Evolutionary conservation across 2,888 invertebrate species (phyloP).

Genomic region (Ecliptopera silaceata): DNA sequence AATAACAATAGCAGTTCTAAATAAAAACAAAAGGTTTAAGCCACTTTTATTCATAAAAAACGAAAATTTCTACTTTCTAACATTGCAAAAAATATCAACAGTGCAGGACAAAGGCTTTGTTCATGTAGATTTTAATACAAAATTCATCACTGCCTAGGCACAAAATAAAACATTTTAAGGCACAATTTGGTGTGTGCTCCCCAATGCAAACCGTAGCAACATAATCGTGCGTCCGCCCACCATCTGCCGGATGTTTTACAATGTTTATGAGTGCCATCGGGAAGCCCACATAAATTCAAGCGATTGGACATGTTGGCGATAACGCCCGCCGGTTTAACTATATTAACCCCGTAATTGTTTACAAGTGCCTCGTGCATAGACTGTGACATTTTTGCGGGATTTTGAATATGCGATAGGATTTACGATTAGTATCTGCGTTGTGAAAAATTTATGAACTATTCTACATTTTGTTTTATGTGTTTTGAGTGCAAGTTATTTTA

Average conservation of each 20-base stretch:
- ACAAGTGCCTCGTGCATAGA: conserved; percentile 39
- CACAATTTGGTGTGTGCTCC: conserved; percentile 15
- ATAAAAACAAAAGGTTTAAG: neutral
- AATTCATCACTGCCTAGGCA: conserved; percentile 9
- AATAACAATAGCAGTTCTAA: neutral
- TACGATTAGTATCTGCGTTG: conserved; percentile 5
- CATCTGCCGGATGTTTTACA: conserved; percentile 81
- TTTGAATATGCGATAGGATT: conserved; percentile 21
- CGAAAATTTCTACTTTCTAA: too few relatives aligned
- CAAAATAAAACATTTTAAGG: conserved; percentile 25
- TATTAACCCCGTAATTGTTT: conserved; percentile 60
- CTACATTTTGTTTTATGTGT: neutral
- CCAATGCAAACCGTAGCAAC: conserved; percentile 40
- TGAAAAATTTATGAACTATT: neutral
- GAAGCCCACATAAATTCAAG: conserved; percentile 74
- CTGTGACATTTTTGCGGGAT: conserved; percentile 38
- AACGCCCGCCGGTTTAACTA: conserved; percentile 61
- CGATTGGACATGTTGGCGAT: conserved; percentile 67
- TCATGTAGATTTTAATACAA: conserved; percentile 2
- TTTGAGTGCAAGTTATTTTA: neutral
- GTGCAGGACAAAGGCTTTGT: neutral
- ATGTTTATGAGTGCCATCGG: conserved; percentile 79
- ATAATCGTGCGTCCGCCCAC: conserved; percentile 69
- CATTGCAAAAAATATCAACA: neutral
- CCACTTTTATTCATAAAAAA: neutral